Evolutionary conservation across 2,113 vertebrate species (phyloP), one percentile per base, ranked within the genome.

Genomic region (Ictalurus furcatus): DNA sequence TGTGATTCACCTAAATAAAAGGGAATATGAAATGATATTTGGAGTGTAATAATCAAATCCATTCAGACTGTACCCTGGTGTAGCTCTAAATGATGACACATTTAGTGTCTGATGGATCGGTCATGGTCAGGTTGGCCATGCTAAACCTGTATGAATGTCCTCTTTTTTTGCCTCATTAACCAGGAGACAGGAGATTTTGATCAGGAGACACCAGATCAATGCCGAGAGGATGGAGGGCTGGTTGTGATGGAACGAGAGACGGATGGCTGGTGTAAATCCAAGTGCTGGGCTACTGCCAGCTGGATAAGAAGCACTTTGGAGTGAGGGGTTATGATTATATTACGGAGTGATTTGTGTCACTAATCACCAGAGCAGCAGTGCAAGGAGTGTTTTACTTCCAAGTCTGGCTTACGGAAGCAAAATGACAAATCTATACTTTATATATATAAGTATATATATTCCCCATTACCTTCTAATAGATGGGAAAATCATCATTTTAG

Each of bases 111-210:
- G 87, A 88, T 76, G 58, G 90, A 86, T 86, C 52, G 78, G 76
- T 25, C 30, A 54, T 0, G 67, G 65, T 80, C 56, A 81, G 63
- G 65, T 69, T 17, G 69, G 23, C 40, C 23, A 34, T 85, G 59
- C 69, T 85, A 90, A 80, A 90, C 63, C 61, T 54, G 59, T 67
- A 61, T 87, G 69, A 89, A 87, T 63, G 69, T 19, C 7, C 7
- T 59, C 11, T n/a, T 79, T 61, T 17, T 79, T 74, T 56, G 58
- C 69, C 74, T 88, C 87, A 88, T 88, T 88, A 86, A 90, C 76
- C 87, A n/a, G n/a, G n/a, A n/a, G n/a, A n/a, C n/a, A n/a, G n/a
- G n/a, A n/a, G n/a, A n/a, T n/a, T n/a, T n/a, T n/a, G n/a, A n/a
- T 88, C 85, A 59, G 59, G 71, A 71, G 80, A 63, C 37, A 76